Evolutionary conservation across 2,113 vertebrate genomes (phyloP).

Genomic region (Oryzias melastigma): DNA sequence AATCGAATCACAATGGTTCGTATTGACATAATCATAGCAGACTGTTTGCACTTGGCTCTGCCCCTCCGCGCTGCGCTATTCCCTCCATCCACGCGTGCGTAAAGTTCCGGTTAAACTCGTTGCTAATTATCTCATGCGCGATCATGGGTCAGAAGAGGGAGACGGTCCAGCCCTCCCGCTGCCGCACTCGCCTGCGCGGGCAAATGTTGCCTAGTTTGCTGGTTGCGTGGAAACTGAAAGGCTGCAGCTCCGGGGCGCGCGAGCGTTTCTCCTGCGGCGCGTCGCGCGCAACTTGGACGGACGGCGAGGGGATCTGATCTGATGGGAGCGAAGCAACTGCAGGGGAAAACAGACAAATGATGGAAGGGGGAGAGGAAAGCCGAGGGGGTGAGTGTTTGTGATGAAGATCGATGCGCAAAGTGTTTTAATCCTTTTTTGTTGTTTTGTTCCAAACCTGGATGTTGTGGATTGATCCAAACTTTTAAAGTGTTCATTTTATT

Average conservation of each 20-base stretch:
- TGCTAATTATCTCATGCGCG: background rate
- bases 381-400: conserved; percentile 55
- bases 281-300: conserved; percentile 41
- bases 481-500: too few species aligned
- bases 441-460: too few species aligned
- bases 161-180: conserved; percentile 14
- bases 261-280: conserved; percentile 47
- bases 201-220: conserved; percentile 40
- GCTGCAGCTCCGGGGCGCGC: conserved; percentile 28
- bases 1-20: too few species aligned
- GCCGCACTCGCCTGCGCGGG: conserved; percentile 8
- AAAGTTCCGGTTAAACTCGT: background rate
- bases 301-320: conserved; percentile 17
- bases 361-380: conserved; percentile 46
- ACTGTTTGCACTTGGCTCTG: background rate
- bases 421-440: background rate
- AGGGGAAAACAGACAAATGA: conserved; percentile 21
- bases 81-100: conserved; percentile 12
- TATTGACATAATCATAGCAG: background rate
- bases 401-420: background rate
- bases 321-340: conserved; percentile 21
- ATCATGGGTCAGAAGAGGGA: conserved; percentile 11
- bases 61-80: background rate
- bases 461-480: too few species aligned
- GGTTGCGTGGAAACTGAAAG: conserved; percentile 73